Evolutionary conservation across 2,888 invertebrate species (phyloP), one percentile per base, ranked within the genome.

Genomic region (Prostheceraeus crozeri): DNA sequence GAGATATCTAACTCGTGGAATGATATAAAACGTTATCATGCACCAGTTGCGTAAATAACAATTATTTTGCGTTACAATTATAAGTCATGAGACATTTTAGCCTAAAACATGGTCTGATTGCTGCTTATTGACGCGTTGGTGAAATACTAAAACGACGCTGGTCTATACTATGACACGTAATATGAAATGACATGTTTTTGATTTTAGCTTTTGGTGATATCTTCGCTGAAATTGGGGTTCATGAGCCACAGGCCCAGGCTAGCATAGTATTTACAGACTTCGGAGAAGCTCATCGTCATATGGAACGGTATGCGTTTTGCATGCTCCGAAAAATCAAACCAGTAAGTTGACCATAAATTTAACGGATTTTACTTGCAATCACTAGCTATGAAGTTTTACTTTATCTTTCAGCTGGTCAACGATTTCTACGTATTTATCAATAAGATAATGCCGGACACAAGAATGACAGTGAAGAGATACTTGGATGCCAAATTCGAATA

Each of bases 401-500:
- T 64, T 54, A 65, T 68, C 64, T 74, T 73, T 11, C 75, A 87
- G 85, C 86, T 98, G 67, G 78, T 96, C 57, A 83, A 84, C 36
- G 96, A 96, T 76, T 83, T 99, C 78, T 91, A 91, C 19, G 96
- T 96, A 0, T 98, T 94, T 72, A 81, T 98, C 0, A 84, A 89
- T 75, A 76, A 96, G 78, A 98, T 96, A 0, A 93, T 98, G 68
- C 98, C 98, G 0, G 98, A 99, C 73, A 98, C 96, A 0, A 85
- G 90, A 70, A 78, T 96, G 30, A 98, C 98, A 0, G 90, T 99
- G 36, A 86, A 89, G 67, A 94, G 94, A 71, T 99, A 98, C 75
- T 89, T 96, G 0, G 96, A 99, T 77, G 88, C 89, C 0, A 98
- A 98, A 77, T 98, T 98, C 75, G 96, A 99, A 71, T 99, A 99